Base-by-base conservation (phyloP, 2,113 vertebrate species). In the Chaetodon auriga region DNA sequence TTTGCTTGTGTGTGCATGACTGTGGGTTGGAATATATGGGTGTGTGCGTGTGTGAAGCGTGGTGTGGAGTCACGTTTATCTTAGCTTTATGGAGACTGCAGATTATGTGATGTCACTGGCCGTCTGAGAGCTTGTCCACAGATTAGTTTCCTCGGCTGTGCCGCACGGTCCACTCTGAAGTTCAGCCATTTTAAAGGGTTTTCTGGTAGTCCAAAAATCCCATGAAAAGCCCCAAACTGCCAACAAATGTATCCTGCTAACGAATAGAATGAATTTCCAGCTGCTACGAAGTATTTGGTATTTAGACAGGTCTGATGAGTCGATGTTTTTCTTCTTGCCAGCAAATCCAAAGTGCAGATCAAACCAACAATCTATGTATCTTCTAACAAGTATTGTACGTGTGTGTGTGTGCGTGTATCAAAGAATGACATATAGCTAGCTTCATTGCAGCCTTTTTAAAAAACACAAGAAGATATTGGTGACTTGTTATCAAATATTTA, bases 21-120 rank as follows among this genome's bases (percentile, higher is more conserved):
- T 36, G 38, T 68, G 53, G 13, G 66, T 69, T 13, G 41, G 75
- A n/a, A 62, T 11, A 9, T 80, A 49, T 0, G 21, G 30, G 6
- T 60, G 30, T 30, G 30, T 30, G 30, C 30, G 30, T 30, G 60
- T 48, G 35, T 66, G 58, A n/a, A 60, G 79, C 41, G 12, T 85
- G 72, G 77, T 69, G 74, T 6, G 1, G 48, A 82, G 85, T 88
- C 83, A 84, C 60, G 48, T 87, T 84, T 58, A 74, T 63, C 76
- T 82, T 45, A 36, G 53, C 19, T 1, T 64, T 57, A 80, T 65
- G 15, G 55, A 81, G 60, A 15, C 45, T 51, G 35, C 74, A 71
- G 77, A 66, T 7, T 69, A 65, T 54, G 60, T 87, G 85, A 87
- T 77, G 62, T 83, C 79, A 79, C 66, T 12, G 35, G 38, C 46